Evolutionary conservation across 2,797 vertebrate species (phyloP).

Genomic region (Macrochelys suwanniensis): DNA sequence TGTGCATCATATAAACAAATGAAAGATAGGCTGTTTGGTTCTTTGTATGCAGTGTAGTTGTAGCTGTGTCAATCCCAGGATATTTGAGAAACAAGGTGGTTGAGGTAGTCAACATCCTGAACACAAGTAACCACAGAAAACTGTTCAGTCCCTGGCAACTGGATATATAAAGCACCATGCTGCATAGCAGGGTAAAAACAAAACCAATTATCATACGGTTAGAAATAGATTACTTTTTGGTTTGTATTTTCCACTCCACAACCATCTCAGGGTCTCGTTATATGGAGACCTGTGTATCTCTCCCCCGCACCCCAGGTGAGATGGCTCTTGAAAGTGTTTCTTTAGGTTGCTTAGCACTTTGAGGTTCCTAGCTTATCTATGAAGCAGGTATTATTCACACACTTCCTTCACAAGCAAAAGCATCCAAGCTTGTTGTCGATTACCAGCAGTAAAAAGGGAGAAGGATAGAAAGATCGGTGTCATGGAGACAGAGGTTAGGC

Average conservation of each 20-base stretch:
- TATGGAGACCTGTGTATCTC: background rate
- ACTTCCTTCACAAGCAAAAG: background rate
- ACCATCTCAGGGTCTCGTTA: too few species aligned
- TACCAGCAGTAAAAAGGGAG: background rate
- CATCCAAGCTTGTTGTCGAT: background rate
- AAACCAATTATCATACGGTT: background rate
- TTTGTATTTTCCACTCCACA: background rate
- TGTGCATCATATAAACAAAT: background rate
- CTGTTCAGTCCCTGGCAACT: background rate
- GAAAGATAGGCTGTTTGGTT: background rate
- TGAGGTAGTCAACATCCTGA: background rate
- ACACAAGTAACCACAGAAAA: background rate
- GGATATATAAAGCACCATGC: background rate
- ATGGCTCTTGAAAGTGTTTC: background rate
- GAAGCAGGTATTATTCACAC: background rate
- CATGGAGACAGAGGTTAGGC: background rate
- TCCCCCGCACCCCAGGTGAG: background rate
- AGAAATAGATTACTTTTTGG: background rate
- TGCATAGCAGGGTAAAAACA: background rate
- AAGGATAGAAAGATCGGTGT: background rate
- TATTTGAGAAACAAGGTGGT: background rate
- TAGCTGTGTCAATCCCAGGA: background rate
- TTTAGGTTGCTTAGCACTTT: background rate
- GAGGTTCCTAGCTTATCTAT: background rate
- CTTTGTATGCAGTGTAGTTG: background rate